A percentile compares a stretch with the other conserved stretches of the same genome.
Evolutionary conservation across 1,140 invertebrate genomes (phyloP).

Genomic region (Antheraea mylitta): DNA sequence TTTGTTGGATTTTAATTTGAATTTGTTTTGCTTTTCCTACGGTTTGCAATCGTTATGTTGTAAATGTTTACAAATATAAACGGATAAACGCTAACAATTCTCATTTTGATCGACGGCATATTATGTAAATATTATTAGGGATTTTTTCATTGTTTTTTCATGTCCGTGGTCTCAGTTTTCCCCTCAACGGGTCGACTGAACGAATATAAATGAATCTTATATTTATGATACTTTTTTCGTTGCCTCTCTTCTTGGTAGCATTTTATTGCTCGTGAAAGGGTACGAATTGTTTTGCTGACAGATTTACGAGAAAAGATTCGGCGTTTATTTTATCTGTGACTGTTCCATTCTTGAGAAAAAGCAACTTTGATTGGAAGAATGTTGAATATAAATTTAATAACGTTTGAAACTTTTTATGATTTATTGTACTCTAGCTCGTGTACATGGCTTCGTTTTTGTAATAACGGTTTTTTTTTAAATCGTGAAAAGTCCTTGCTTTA

Average conservation of each 20-base stretch:
- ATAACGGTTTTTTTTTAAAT: no score
- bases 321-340: conserved; percentile 70
- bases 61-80: conserved; percentile 12
- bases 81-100: neutral
- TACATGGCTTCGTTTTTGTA: no score
- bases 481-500: no score
- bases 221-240: conserved; percentile 75
- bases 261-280: conserved; percentile 77
- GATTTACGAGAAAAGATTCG: conserved; percentile 75
- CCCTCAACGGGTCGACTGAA: conserved; percentile 62
- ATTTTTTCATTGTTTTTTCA: conserved; percentile 45
- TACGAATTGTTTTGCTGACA: conserved; percentile 75
- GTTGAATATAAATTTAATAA: conserved; percentile 32
- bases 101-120: neutral
- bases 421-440: neutral
- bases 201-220: conserved; percentile 78
- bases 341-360: conserved; percentile 41
- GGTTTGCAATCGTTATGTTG: neutral
- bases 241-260: conserved; percentile 65
- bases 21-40: conserved; percentile 34
- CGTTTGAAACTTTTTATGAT: conserved; percentile 21
- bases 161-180: conserved; percentile 44
- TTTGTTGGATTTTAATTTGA: conserved; percentile 59
- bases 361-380: conserved; percentile 33
- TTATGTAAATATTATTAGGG: conserved; percentile 27